Evolutionary conservation across 2,113 vertebrate species (phyloP).

Genomic region (Coptodon bakossiorum): DNA sequence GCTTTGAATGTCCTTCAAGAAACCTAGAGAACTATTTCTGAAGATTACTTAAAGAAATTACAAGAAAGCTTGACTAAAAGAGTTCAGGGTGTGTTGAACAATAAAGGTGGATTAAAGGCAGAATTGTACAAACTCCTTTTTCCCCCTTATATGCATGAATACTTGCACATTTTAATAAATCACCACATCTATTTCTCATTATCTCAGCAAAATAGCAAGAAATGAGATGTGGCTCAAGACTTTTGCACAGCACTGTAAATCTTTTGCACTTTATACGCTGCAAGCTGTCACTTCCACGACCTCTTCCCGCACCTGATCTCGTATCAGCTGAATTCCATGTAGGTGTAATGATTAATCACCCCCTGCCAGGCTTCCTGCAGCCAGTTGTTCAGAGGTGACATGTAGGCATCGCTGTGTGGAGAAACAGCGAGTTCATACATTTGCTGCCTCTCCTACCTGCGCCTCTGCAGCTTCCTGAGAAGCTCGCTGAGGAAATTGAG

Average conservation of each 20-base stretch:
- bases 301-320: not conserved
- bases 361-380: not conserved
- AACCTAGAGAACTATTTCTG: not conserved
- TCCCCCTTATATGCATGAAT: not conserved
- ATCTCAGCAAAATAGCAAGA: not conserved
- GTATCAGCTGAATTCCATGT: not conserved
- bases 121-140: not conserved
- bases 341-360: constrained; percentile 38
- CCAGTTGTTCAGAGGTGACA: not conserved
- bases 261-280: not conserved
- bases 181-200: not conserved
- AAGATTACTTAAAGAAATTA: not conserved
- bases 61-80: not conserved
- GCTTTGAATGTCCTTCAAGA: not conserved
- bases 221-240: not conserved
- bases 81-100: not conserved
- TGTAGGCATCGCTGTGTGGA: not conserved
- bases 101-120: not conserved
- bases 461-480: constrained; percentile 7
- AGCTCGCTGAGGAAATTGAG: not conserved
- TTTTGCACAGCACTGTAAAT: not conserved
- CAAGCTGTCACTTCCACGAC: not conserved
- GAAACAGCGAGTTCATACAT: constrained; percentile 1
- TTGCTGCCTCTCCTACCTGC: constrained; percentile 9
- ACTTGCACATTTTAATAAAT: not conserved